Base-by-base conservation (phyloP, 1,140 invertebrate species). In the Andricus grossulariae region DNA sequence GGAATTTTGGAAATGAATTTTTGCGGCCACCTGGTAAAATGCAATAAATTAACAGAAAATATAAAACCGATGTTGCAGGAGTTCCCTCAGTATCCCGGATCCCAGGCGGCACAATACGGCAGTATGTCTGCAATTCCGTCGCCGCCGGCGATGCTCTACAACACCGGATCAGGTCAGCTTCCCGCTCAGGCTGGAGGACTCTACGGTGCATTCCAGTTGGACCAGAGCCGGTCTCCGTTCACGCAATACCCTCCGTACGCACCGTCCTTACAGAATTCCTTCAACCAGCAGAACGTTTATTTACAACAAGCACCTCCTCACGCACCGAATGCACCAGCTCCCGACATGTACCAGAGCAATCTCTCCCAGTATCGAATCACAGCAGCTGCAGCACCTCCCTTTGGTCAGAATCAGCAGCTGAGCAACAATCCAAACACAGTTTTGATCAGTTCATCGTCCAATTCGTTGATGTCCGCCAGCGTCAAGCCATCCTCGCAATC, bases 391-490 rank as follows among this genome's bases (percentile, higher is more conserved):
- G 93, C 89, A 76, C 94, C 91, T 82, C 94, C 92, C 1, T 95
- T 96, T 89, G 94, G 95, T 19, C 95, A 96, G 88, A 95, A 95
- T 80, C 94, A 95, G 72, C 96, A 97, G 85, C 93, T 96, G 74
- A 93, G 94, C 79, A 96, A 94, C 86, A 97, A 96, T 91, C 96
- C 96, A 32, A 97, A 95, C 84, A 97, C 96, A 39, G 96, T 97
- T 74, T 93, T 98, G 78, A 97, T 98, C 76, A 97, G 96, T 71
- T 97, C 96, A 39, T 95, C 95, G 11, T 95, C 95, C 11, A 97
- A 97, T 90, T 97, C 96, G 21, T 92, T 97, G 66, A 97, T 98
- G 96, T 97, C 97, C 1, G 96, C 96, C 51, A 95, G 94, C 80
- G 96, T 97, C 16, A 98, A 98, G 88, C 96, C 96, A 19, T 95